A percentile compares a stretch with the other conserved stretches of the same genome.
phyloP scores from a whole-genome alignment of 2,888 invertebrate genomes.

The Gnatocerus cornutus region DNA sequence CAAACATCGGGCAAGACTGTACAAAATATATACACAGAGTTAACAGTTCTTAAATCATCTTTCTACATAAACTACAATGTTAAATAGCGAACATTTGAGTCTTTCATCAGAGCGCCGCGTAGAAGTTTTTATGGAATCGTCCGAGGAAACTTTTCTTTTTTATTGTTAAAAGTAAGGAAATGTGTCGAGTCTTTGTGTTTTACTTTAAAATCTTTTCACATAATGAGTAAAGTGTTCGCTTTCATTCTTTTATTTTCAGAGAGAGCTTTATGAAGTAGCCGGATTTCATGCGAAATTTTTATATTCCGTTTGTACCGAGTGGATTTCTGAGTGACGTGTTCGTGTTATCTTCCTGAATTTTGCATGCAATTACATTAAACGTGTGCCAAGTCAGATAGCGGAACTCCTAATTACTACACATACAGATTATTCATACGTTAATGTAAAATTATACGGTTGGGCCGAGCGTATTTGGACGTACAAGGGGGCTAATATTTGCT shows the following conservation, averaged over 20 bases:
- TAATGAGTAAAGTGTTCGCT: slow-evolving; percentile 20
- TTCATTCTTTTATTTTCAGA: slow-evolving; percentile 1
- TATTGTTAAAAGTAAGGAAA: slow-evolving; percentile 20
- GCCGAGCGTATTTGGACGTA: slow-evolving; percentile 9
- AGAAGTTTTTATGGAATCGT: slow-evolving; percentile 12
- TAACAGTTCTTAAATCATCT: slow-evolving; percentile 26
- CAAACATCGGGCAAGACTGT: background rate
- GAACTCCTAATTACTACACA: slow-evolving; percentile 26
- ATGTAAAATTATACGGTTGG: slow-evolving; percentile 25
- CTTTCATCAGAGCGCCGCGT: slow-evolving; percentile 6
- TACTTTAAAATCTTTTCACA: slow-evolving; percentile 25
- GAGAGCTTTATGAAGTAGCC: background rate
- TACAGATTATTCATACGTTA: slow-evolving; percentile 39
- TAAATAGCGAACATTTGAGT: background rate
- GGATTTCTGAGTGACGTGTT: slow-evolving; percentile 11
- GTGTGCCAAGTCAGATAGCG: slow-evolving; percentile 19
- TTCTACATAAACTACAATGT: slow-evolving; percentile 18
- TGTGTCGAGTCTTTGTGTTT: slow-evolving; percentile 10
- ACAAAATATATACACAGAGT: slow-evolving; percentile 4
- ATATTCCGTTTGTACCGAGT: slow-evolving; percentile 15
- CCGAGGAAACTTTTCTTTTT: background rate
- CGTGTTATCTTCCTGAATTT: slow-evolving; percentile 24
- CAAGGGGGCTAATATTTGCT: slow-evolving; percentile 37
- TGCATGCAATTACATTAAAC: slow-evolving; percentile 36
- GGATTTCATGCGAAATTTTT: slow-evolving; percentile 16